phyloP scores from a whole-genome alignment of 1,140 invertebrate species.

The Argopecten irradians region DNA sequence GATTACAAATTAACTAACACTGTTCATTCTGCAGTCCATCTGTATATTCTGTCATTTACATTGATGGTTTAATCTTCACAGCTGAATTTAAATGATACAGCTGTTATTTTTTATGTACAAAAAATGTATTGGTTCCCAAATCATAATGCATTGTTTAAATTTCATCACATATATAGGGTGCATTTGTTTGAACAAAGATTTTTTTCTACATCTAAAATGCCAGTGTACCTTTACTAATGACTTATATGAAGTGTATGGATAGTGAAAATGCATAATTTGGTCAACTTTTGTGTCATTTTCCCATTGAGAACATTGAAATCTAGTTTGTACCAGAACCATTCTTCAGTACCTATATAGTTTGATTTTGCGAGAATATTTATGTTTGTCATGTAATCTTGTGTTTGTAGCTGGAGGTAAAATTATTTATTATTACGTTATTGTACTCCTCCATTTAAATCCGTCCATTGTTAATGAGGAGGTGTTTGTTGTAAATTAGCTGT shows the following conservation, averaged over 20 bases:
- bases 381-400: not conserved
- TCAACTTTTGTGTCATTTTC: not conserved
- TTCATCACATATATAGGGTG: not conserved
- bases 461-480: not conserved
- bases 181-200: not conserved
- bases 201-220: not conserved
- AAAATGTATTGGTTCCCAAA: not conserved
- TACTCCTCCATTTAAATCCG: not conserved
- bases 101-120: not conserved
- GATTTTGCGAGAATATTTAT: not conserved
- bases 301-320: not conserved
- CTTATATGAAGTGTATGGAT: not conserved
- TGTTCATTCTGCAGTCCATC: not conserved
- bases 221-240: not conserved
- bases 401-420: not conserved
- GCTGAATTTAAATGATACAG: not conserved
- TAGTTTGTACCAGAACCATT: not conserved
- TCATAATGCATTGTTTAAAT: not conserved
- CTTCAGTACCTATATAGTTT: not conserved
- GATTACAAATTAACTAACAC: not conserved
- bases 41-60: not conserved
- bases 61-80: not conserved
- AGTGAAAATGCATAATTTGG: not conserved
- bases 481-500: not conserved
- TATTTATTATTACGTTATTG: not conserved